Evolutionary conservation across 2,113 vertebrate species (phyloP).

Genomic region (Scopus umbretta): DNA sequence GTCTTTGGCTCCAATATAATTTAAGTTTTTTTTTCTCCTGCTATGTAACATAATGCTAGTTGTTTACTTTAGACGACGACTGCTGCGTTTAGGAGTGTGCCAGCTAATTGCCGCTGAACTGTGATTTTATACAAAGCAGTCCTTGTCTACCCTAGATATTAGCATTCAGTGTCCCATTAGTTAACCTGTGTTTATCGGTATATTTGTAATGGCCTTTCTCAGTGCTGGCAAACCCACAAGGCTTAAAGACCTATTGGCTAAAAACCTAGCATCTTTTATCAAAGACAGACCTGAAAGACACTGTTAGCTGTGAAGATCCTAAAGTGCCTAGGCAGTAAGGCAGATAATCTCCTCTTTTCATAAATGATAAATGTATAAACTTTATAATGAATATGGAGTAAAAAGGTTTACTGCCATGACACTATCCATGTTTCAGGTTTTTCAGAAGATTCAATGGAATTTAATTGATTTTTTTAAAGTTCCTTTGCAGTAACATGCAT

Average conservation of each 20-base stretch:
- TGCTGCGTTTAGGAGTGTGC: neutral
- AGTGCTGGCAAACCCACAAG: neutral
- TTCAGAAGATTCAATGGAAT: neutral
- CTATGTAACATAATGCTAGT: rapidly evolving
- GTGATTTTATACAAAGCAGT: neutral
- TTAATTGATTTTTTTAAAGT: neutral
- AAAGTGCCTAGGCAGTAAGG: neutral
- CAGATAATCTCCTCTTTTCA: neutral
- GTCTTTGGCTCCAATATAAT: neutral
- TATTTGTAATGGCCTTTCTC: neutral
- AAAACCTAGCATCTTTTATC: neutral
- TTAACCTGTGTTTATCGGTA: neutral
- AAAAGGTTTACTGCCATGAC: neutral
- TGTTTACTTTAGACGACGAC: neutral
- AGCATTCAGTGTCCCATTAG: neutral
- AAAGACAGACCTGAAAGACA: neutral
- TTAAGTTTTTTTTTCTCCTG: neutral
- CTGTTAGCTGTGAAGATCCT: neutral
- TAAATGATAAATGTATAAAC: neutral
- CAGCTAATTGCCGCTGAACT: neutral
- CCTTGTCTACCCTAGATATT: neutral
- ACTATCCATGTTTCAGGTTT: neutral
- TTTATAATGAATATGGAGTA: neutral
- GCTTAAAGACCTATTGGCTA: neutral
- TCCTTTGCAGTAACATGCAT: neutral